Percentiles rank a stretch among this genome's conserved stretches.
Conservation (phyloP, 2,113 vertebrate species). For the Mormoops blainvillei region DNA sequence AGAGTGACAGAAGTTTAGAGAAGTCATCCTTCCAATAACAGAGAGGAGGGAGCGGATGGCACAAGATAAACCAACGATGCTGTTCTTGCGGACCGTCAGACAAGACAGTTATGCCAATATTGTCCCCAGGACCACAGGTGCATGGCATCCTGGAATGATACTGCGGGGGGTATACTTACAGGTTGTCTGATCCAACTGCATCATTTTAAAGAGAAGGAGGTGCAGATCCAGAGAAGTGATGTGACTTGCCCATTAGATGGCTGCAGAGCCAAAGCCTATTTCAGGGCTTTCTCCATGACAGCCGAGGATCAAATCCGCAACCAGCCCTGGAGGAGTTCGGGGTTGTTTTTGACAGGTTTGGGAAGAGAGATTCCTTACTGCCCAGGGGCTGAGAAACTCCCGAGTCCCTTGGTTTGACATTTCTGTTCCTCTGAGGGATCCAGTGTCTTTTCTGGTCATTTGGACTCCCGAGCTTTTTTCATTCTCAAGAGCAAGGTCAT, state of each 20-base stretch:
- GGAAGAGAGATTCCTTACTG: not conserved
- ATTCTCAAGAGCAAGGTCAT: not conserved
- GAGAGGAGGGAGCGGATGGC: not conserved
- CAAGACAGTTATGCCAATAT: not conserved
- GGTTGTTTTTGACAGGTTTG: not conserved
- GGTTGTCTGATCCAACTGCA: not conserved
- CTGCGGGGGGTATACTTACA: not conserved
- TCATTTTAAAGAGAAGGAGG: not conserved
- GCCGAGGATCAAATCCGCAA: not conserved
- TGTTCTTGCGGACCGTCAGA: not conserved
- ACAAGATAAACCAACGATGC: not conserved
- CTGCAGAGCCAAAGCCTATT: not conserved
- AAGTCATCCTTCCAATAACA: not conserved
- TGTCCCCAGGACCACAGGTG: not conserved
- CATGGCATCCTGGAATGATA: not conserved
- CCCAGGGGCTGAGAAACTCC: not conserved
- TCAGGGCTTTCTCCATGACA: not conserved
- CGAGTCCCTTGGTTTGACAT: not conserved
- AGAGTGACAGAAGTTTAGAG: not conserved
- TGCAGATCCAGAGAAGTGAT: not conserved
- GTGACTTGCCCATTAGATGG: not conserved
- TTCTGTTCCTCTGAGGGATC: not conserved
- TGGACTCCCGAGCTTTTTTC: not conserved
- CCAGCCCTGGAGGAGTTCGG: not conserved
- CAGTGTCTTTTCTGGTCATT: not conserved